Conservation (phyloP, 2,113 vertebrate species). For the Centrocercus urophasianus region DNA sequence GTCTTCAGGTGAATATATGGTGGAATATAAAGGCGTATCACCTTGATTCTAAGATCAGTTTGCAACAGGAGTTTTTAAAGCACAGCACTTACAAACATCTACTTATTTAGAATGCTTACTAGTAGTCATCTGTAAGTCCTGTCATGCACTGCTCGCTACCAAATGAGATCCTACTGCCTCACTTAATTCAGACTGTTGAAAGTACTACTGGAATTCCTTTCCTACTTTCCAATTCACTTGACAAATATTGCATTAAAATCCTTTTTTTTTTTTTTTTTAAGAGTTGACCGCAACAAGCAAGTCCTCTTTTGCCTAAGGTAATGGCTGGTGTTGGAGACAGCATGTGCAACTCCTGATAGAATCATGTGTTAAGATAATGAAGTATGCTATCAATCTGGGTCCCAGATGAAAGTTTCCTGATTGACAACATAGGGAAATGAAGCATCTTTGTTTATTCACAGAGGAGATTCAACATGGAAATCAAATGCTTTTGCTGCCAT, state of each 20-base stretch:
- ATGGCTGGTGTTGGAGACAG: background rate
- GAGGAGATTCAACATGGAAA: background rate
- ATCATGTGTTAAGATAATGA: background rate
- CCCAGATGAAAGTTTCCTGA: background rate
- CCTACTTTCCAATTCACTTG: background rate
- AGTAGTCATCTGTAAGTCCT: background rate
- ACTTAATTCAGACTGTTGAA: background rate
- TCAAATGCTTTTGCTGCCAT: background rate
- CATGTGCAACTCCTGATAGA: background rate
- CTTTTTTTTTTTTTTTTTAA: background rate
- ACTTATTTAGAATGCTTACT: background rate
- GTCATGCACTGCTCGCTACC: background rate
- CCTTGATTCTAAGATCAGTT: background rate
- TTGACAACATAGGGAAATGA: background rate
- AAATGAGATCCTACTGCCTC: background rate
- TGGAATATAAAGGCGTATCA: background rate
- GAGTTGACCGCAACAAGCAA: background rate
- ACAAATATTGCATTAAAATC: background rate
- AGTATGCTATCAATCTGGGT: background rate
- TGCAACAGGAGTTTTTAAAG: background rate
- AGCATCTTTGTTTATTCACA: slow-evolving; percentile 54
- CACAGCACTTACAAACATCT: background rate
- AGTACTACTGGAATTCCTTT: background rate
- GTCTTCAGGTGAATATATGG: background rate
- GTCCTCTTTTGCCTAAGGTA: background rate